phyloP scores from a whole-genome alignment of 2,888 invertebrate genomes.

The Cerastoderma edule region DNA sequence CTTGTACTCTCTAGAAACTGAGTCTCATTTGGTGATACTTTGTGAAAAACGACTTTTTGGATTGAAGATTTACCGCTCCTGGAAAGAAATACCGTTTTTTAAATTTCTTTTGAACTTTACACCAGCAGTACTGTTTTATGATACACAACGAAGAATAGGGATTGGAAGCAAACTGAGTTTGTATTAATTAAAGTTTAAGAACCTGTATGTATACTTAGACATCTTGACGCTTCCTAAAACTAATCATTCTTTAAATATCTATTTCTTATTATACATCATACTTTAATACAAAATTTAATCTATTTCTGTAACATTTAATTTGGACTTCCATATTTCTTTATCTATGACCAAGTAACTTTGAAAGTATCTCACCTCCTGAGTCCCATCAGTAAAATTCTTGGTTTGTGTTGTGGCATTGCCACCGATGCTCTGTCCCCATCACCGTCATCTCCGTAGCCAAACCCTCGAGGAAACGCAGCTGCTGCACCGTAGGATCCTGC shows the following conservation, averaged over 20 bases:
- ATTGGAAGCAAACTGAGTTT: no score
- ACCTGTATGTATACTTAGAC: no score
- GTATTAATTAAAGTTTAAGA: no score
- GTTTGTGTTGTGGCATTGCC: slow-evolving; percentile 91
- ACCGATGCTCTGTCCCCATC: slow-evolving; percentile 79
- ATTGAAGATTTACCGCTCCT: slow-evolving; percentile 99
- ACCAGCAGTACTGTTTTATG: background rate
- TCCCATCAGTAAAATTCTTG: slow-evolving; percentile 97
- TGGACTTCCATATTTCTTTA: no score
- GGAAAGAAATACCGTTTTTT: slow-evolving; percentile 79
- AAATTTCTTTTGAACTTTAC: background rate
- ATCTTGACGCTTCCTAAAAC: no score
- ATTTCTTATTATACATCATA: no score
- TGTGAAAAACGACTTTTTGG: slow-evolving; percentile 99
- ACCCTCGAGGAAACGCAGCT: slow-evolving; percentile 94
- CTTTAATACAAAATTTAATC: no score
- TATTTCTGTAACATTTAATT: no score
- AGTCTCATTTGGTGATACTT: slow-evolving; percentile 99
- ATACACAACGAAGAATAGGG: no score
- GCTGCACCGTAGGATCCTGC: slow-evolving; percentile 56
- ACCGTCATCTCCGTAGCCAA: slow-evolving; percentile 93
- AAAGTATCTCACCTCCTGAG: slow-evolving; percentile 89
- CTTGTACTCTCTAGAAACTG: slow-evolving; percentile 98
- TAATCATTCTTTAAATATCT: no score
- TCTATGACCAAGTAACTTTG: no score